These are phyloP conservation scores for Epinotia nisella DNA, from an alignment of 2,888 invertebrate species.

Conservation along the genomic window DNA sequence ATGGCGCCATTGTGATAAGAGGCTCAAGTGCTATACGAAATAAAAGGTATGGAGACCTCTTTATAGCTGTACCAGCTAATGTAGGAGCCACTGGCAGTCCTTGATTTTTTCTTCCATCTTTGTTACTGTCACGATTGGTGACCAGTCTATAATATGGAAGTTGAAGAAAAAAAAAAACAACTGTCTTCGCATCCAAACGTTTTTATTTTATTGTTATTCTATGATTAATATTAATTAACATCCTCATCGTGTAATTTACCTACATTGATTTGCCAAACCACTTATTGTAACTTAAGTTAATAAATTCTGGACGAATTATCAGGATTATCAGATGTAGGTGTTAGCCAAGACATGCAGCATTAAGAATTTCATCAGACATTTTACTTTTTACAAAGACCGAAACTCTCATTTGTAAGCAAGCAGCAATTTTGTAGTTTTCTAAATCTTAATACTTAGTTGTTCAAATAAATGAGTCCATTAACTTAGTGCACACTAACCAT, in stretches of 20 bases:
- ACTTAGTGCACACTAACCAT: constrained; percentile 77
- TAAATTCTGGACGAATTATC: constrained; percentile 76
- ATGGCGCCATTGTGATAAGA: no score
- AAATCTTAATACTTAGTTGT: constrained; percentile 59
- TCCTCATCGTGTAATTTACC: constrained; percentile 70
- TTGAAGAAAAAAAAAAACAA: constrained; percentile 51
- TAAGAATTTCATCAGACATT: constrained; percentile 28
- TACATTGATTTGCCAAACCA: constrained; percentile 79
- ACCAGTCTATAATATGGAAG: background rate
- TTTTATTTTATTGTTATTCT: constrained; percentile 77
- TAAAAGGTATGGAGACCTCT: no score
- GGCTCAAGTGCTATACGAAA: no score
- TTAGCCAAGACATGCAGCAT: constrained; percentile 26
- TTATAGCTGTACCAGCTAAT: no score
- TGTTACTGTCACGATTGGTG: background rate
- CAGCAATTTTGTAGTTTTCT: constrained; percentile 46
- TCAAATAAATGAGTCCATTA: constrained; percentile 59
- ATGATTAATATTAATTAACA: constrained; percentile 74
- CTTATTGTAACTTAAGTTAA: constrained; percentile 75
- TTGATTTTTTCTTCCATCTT: no score
- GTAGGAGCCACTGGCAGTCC: no score
- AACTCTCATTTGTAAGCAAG: constrained; percentile 38
- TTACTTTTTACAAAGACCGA: constrained; percentile 18
- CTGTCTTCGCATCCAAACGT: constrained; percentile 73
- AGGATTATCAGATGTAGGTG: constrained; percentile 30